A percentile compares a stretch with the other conserved stretches of the same genome.
Evolutionary conservation across 1,140 invertebrate species (phyloP).

Genomic region (Cylas formicarius): DNA sequence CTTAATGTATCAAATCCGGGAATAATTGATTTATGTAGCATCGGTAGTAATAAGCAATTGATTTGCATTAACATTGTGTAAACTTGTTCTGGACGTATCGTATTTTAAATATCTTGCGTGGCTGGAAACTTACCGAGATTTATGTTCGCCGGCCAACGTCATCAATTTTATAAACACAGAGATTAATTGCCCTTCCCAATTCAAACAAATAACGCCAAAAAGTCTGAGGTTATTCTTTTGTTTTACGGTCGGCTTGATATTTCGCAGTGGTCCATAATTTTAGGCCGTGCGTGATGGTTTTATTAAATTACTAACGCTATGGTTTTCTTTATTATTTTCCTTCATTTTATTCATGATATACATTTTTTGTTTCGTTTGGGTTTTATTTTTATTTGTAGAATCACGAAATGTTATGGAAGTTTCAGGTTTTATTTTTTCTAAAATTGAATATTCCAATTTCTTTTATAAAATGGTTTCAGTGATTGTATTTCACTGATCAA

Average conservation of each 20-base stretch:
- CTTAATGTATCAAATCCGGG: conserved; percentile 39
- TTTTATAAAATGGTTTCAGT: too few species aligned
- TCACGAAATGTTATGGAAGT: too few species aligned
- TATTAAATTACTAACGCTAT: not conserved
- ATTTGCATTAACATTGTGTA: conserved; percentile 42
- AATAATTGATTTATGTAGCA: conserved; percentile 37
- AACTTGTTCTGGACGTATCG: conserved; percentile 36
- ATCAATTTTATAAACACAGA: conserved; percentile 20
- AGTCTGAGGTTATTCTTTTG: conserved; percentile 15
- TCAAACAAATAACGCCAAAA: conserved; percentile 20
- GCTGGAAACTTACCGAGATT: conserved; percentile 8
- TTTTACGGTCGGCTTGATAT: conserved; percentile 15
- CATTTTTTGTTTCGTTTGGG: not conserved
- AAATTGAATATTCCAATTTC: too few species aligned
- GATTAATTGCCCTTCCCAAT: conserved; percentile 13
- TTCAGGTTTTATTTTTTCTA: too few species aligned
- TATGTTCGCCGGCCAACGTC: conserved; percentile 14
- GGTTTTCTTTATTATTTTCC: not conserved
- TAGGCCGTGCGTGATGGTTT: not conserved
- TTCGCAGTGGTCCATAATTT: conserved; percentile 15
- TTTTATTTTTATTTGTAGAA: too few species aligned
- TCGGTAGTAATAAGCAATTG: conserved; percentile 39
- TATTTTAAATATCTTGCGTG: conserved; percentile 25
- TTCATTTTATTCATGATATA: not conserved
- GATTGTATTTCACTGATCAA: too few species aligned